Evolutionary conservation across 2,888 invertebrate genomes (phyloP).

Genomic region (Gonocerus acuteangulatus): DNA sequence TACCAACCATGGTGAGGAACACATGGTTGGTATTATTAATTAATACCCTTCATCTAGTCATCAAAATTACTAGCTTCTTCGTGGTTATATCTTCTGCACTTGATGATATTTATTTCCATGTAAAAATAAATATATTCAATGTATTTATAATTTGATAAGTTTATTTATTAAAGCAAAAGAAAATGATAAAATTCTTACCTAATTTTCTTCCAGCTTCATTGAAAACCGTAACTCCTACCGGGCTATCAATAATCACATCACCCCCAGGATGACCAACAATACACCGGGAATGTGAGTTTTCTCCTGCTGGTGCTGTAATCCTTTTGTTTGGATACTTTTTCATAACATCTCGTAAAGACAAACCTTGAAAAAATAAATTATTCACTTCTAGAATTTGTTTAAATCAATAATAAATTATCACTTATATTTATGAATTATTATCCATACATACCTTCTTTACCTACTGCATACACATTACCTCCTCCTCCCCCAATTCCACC

Average conservation of each 20-base stretch:
- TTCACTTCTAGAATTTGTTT: not conserved
- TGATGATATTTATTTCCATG: no score
- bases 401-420: not conserved
- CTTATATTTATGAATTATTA: not conserved
- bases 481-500: slow-evolving; percentile 89
- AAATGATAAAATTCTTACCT: no score
- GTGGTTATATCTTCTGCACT: no score
- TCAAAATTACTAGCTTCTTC: no score
- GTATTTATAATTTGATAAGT: no score
- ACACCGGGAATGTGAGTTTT: slow-evolving; percentile 63
- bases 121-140: no score
- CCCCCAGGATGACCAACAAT: slow-evolving; percentile 68
- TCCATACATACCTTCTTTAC: slow-evolving; percentile 49
- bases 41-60: no score
- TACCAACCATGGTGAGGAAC: no score
- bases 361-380: slow-evolving; percentile 37
- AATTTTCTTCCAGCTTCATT: slow-evolving; percentile 57
- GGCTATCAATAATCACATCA: slow-evolving; percentile 65
- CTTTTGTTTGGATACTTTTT: slow-evolving; percentile 51
- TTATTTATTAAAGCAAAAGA: no score
- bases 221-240: slow-evolving; percentile 68
- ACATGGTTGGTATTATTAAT: no score
- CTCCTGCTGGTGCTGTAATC: slow-evolving; percentile 61
- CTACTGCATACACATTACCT: slow-evolving; percentile 69
- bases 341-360: slow-evolving; percentile 45